phyloP scores from a whole-genome alignment of 2,113 vertebrate genomes.

The Myotis davidii region DNA sequence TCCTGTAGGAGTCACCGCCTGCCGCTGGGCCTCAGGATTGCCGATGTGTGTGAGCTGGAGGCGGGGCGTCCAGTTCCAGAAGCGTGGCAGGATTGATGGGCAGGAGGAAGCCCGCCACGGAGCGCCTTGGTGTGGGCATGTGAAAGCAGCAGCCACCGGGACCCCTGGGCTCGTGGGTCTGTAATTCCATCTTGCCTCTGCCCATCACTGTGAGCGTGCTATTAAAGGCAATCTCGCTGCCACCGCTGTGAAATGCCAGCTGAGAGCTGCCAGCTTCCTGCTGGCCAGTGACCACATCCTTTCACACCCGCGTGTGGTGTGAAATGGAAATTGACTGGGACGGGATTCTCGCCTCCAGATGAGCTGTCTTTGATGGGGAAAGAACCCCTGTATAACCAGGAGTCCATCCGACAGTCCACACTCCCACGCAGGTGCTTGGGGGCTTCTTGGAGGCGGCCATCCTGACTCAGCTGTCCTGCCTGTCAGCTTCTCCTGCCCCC shows the following conservation, averaged over 20 bases:
- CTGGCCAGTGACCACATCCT: background rate
- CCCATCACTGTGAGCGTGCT: background rate
- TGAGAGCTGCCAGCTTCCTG: background rate
- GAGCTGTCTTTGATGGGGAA: slow-evolving; percentile 16
- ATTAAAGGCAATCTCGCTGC: slow-evolving; percentile 6
- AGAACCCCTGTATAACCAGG: background rate
- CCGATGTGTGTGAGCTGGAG: background rate
- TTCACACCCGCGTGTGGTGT: background rate
- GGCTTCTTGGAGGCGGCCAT: background rate
- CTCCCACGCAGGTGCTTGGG: background rate
- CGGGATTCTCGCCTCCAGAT: background rate
- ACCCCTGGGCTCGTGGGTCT: background rate
- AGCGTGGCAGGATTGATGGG: background rate
- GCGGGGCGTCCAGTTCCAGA: background rate
- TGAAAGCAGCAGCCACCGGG: background rate
- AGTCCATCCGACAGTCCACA: background rate
- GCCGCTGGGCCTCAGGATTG: background rate
- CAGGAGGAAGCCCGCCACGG: background rate
- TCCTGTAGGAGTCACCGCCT: background rate
- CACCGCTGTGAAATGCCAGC: background rate
- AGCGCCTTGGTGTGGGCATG: background rate
- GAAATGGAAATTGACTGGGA: slow-evolving; percentile 36
- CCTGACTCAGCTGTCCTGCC: background rate
- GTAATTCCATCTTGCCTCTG: background rate
- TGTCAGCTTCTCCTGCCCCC: background rate